Conservation (phyloP, 1,140 invertebrate genomes). For the Protaetia brevitarsis region DNA sequence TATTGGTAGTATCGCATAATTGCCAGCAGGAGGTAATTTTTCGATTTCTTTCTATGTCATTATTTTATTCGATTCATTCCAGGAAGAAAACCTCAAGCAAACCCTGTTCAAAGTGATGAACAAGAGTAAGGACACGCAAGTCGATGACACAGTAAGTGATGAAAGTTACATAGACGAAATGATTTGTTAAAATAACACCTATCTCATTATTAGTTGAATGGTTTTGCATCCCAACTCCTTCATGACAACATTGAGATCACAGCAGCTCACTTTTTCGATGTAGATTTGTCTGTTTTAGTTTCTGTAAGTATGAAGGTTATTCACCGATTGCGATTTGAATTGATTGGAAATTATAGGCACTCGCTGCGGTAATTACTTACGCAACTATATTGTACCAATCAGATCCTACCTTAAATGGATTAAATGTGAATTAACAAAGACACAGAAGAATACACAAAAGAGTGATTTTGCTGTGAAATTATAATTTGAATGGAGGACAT, state of each 20-base stretch:
- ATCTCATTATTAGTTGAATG: background rate
- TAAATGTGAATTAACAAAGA: no score
- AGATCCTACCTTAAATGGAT: no score
- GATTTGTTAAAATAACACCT: background rate
- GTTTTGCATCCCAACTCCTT: background rate
- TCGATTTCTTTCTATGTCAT: background rate
- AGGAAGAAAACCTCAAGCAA: background rate
- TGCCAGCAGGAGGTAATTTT: background rate
- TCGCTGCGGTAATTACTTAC: background rate
- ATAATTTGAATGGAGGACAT: no score
- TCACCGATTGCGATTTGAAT: background rate
- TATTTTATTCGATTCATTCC: background rate
- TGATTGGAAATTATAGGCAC: background rate
- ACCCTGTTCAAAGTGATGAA: background rate
- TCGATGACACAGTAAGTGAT: background rate
- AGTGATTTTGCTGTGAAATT: no score
- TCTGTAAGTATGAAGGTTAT: background rate
- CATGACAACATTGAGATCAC: background rate
- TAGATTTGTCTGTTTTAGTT: background rate
- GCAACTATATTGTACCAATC: background rate
- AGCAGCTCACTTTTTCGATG: background rate
- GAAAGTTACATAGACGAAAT: background rate
- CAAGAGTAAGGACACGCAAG: background rate
- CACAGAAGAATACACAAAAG: no score
- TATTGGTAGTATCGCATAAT: background rate